Evolutionary conservation across 2,113 vertebrate species (phyloP).

Genomic region (Lagenorhynchus albirostris): DNA sequence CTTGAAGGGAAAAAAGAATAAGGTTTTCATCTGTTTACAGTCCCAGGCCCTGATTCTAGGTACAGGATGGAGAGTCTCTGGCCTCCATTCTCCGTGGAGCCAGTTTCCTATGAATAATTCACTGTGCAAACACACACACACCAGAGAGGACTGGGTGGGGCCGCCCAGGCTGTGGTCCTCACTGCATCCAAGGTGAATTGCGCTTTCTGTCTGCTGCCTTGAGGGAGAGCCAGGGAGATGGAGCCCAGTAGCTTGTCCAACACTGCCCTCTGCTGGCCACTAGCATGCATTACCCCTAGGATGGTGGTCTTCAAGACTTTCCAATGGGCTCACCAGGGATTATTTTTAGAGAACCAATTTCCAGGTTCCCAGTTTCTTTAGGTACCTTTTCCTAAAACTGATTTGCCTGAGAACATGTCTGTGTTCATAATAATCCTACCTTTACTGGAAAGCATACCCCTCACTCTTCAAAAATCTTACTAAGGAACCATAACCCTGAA

Average conservation of each 20-base stretch:
- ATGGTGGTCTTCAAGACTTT: not conserved
- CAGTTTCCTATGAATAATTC: constrained; percentile 26
- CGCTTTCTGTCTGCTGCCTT: not conserved
- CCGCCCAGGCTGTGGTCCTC: not conserved
- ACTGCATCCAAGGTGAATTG: accelerated
- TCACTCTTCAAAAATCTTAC: not conserved
- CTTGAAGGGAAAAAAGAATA: not conserved
- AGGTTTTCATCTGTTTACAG: not conserved
- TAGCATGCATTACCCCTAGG: not conserved
- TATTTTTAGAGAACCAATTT: not conserved
- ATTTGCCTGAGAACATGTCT: not conserved
- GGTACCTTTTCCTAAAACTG: not conserved
- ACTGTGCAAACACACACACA: not conserved
- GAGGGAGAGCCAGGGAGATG: no score
- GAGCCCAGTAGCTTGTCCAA: constrained; percentile 40
- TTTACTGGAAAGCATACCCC: not conserved
- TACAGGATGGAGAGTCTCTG: not conserved
- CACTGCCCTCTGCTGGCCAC: constrained; percentile 61
- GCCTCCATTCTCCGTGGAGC: not conserved
- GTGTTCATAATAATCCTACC: not conserved
- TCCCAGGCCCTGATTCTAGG: not conserved
- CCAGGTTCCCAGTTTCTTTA: not conserved
- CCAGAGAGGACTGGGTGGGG: not conserved
- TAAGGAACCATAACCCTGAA: not conserved
- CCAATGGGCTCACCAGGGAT: not conserved